Evolutionary conservation across 2,113 vertebrate species (phyloP), one percentile per base, ranked within the genome.

Genomic region (Hyla sarda): DNA sequence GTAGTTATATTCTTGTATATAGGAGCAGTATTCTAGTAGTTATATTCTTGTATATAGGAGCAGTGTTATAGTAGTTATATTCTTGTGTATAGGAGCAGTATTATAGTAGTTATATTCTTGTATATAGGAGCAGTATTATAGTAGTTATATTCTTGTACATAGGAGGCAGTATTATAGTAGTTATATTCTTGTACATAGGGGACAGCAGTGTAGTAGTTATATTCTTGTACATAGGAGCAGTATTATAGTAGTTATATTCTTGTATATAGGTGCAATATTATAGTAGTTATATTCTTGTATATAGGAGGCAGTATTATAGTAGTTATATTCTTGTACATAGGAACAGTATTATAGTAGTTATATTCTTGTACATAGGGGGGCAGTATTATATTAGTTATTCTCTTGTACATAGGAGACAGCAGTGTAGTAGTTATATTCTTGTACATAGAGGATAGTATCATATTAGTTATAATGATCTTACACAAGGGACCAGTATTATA

Each of bases 11-110:
- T 58, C 7, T 9, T n/a, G 54, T 48, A 58, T 16, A n/a, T 58
- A 58, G 54, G 21, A 7, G 54, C 54, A 58, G 54, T n/a, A 58
- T 58, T 58, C 5, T 58, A 58, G 54, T 58, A 58, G 54, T n/a
- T 58, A 58, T 58, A 58, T 58, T 23, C 54, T 23, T 58, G 19
- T 58, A 23, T 2, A 1, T 58, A 58, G 54, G 54, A 3, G 54
- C 54, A n/a, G 54, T 58, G n/a, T n/a, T n/a, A 58, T 58, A 58
- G 54, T 58, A 58, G 54, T 58, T 58, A 58, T 58, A 58, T 58
- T 58, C 21, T 8, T 58, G 5, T 58, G n/a, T 16, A n/a, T n/a
- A 58, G 41, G 41, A 41, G 41, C 41, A 41, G 41, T 41, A 41
- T 41, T 41, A 41, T 41, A 41, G 41, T 41, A 41, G 41, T 41